phyloP scores from a whole-genome alignment of 2,888 invertebrate genomes.

The Chydorus sphaericus region DNA sequence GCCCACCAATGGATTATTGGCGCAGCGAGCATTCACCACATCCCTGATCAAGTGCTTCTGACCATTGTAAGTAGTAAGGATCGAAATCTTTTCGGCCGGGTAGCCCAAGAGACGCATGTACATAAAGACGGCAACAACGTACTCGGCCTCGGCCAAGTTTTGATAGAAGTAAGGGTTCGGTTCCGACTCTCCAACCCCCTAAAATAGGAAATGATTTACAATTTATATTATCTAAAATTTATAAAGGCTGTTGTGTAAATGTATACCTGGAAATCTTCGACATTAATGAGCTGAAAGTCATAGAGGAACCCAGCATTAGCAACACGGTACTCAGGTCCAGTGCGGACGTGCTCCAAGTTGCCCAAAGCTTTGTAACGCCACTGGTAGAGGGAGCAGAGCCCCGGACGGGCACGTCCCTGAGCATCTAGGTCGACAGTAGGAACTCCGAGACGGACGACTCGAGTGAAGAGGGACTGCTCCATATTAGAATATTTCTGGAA shows the following conservation, averaged over 20 bases:
- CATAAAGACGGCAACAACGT: constrained; percentile 93
- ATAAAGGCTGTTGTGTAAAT: too few relatives aligned
- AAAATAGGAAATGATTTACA: too few relatives aligned
- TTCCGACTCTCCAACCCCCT: constrained; percentile 88
- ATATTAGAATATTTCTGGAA: constrained; percentile 99
- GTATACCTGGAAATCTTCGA: constrained; percentile 95
- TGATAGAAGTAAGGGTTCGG: constrained; percentile 94
- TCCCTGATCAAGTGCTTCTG: constrained; percentile 95
- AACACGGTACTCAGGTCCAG: constrained; percentile 64
- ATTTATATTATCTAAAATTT: too few relatives aligned
- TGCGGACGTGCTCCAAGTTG: constrained; percentile 76
- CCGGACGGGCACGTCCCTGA: constrained; percentile 85
- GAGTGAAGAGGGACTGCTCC: constrained; percentile 96
- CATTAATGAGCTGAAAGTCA: constrained; percentile 92
- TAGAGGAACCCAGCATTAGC: constrained; percentile 85
- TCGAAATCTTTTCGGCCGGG: constrained; percentile 90
- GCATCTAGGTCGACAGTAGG: constrained; percentile 95
- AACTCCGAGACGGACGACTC: constrained; percentile 88
- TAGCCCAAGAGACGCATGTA: constrained; percentile 95
- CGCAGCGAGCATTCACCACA: constrained; percentile 84
- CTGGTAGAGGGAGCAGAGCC: constrained; percentile 83
- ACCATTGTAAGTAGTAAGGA: constrained; percentile 96
- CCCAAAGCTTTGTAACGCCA: constrained; percentile 95
- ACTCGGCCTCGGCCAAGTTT: constrained; percentile 56
- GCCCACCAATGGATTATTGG: constrained; percentile 87